Percentiles rank a stretch among this genome's conserved stretches.
Conservation (phyloP, 2,113 vertebrate species). For the Siniperca chuatsi region DNA sequence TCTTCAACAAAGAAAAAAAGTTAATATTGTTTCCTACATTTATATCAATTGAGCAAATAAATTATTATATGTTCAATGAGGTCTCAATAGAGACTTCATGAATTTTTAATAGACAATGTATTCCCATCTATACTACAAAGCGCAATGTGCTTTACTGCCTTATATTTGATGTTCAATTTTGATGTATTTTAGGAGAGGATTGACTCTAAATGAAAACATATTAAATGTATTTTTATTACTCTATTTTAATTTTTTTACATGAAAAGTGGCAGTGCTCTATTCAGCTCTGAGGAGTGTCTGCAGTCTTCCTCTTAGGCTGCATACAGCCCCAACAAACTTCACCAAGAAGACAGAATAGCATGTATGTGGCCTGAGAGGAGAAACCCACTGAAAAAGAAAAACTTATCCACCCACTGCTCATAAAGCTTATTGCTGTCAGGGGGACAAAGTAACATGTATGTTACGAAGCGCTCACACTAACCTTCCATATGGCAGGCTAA, state of each 20-base stretch:
- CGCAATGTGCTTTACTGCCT: neutral
- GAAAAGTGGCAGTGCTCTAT: no score
- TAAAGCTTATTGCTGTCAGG: neutral
- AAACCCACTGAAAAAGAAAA: neutral
- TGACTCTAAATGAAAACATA: no score
- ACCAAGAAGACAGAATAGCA: neutral
- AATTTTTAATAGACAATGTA: neutral
- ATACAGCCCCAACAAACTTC: neutral
- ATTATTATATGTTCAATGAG: no score
- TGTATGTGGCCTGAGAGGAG: neutral
- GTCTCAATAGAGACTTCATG: neutral
- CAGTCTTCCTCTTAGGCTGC: neutral
- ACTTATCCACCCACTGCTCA: neutral
- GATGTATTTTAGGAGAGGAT: no score
- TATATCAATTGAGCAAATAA: no score
- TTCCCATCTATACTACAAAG: no score
- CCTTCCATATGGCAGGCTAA: neutral
- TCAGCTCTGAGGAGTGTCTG: neutral
- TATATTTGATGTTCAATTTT: neutral
- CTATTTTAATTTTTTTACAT: no score
- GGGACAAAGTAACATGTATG: neutral
- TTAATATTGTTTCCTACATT: no score
- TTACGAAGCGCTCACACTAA: neutral
- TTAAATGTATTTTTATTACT: no score
- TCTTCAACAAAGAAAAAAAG: no score